Percentiles rank a stretch among this genome's conserved stretches.
phyloP scores from a whole-genome alignment of 2,888 invertebrate species.

The Ophraella communa region DNA sequence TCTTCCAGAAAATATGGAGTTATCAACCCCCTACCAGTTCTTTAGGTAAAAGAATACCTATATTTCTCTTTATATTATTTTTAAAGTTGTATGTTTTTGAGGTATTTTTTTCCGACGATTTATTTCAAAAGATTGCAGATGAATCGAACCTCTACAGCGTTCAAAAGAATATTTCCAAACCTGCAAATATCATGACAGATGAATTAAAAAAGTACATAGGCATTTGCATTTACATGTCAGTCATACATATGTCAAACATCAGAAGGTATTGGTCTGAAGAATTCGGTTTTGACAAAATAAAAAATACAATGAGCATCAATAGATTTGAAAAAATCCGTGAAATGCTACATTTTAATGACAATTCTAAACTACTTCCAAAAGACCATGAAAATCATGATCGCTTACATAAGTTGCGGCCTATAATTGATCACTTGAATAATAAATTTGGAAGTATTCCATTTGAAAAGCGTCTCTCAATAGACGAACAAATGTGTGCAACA shows the following conservation, averaged over 20 bases:
- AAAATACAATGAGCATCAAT: neutral
- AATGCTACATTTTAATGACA: conserved; percentile 7
- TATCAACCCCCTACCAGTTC: no score
- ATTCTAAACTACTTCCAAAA: neutral
- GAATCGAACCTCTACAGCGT: no score
- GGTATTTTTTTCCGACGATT: no score
- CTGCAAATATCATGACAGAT: no score
- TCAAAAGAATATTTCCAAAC: no score
- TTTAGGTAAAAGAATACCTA: no score
- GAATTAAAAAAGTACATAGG: conserved; percentile 22
- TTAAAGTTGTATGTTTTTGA: no score
- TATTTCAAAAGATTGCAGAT: no score
- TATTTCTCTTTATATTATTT: no score
- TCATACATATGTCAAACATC: conserved; percentile 26
- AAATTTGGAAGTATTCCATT: conserved; percentile 43
- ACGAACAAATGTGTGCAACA: conserved; percentile 49
- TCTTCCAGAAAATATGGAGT: no score
- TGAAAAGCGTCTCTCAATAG: conserved; percentile 48
- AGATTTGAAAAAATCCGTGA: conserved; percentile 2
- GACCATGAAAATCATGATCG: conserved; percentile 7
- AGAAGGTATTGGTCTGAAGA: conserved; percentile 22
- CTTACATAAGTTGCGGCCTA: neutral
- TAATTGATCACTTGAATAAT: conserved; percentile 40
- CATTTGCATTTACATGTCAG: conserved; percentile 15
- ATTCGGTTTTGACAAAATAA: neutral